A percentile compares a stretch with the other conserved stretches of the same genome.
Conservation (phyloP, 2,888 invertebrate genomes). For the Pollenia griseotomentosa region DNA sequence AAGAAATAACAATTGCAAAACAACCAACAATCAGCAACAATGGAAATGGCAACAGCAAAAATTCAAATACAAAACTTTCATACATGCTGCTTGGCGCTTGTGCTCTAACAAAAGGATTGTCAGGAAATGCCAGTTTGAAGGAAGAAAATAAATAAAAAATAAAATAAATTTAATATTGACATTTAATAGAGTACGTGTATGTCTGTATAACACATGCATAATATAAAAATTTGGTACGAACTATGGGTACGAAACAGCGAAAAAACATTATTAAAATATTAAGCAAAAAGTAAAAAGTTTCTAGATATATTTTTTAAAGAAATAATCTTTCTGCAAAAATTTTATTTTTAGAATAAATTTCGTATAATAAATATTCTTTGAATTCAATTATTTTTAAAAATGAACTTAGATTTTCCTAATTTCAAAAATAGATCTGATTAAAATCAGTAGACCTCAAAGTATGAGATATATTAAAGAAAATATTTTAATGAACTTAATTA, state of each 20-base stretch:
- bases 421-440: too few relatives aligned
- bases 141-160: slow-evolving; percentile 37
- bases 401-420: too few relatives aligned
- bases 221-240: background rate
- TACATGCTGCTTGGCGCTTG: background rate
- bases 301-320: too few relatives aligned
- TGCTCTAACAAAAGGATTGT: slow-evolving; percentile 46
- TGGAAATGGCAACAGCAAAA: slow-evolving; percentile 36
- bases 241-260: background rate
- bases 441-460: too few relatives aligned
- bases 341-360: too few relatives aligned
- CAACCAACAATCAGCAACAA: slow-evolving; percentile 46
- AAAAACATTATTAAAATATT: background rate
- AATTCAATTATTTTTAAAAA: too few relatives aligned
- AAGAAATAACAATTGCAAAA: slow-evolving; percentile 2
- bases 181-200: slow-evolving; percentile 59
- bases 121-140: slow-evolving; percentile 63
- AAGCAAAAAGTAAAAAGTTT: background rate
- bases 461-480: too few relatives aligned
- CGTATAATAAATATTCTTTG: too few relatives aligned
- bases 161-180: slow-evolving; percentile 68
- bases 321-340: too few relatives aligned
- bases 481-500: too few relatives aligned
- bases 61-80: slow-evolving; percentile 47
- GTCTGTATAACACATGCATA: background rate